Evolutionary conservation across 1,140 invertebrate genomes (phyloP).

Genomic region (Pogonus chalceus): DNA sequence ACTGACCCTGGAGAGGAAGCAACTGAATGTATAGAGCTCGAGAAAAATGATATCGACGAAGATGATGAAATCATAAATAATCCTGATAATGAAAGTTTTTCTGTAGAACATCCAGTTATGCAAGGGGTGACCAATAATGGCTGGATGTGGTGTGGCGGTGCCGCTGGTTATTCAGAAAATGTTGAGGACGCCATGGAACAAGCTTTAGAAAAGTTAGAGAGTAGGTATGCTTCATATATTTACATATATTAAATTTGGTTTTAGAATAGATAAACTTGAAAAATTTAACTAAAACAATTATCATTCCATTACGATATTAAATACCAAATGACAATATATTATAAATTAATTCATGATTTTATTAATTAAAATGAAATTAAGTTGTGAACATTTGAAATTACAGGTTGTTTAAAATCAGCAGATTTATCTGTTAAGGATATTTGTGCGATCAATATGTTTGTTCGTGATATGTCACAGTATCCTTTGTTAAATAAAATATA

Average conservation of each 20-base stretch:
- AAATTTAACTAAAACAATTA: too few species aligned
- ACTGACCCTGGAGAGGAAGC: conserved; percentile 44
- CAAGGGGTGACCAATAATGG: conserved; percentile 56
- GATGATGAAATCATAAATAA: conserved; percentile 26
- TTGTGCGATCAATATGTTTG: conserved; percentile 70
- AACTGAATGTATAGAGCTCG: conserved; percentile 40
- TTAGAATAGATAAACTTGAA: background rate
- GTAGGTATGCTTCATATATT: conserved; percentile 52
- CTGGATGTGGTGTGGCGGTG: conserved; percentile 72
- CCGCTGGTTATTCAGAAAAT: conserved; percentile 47
- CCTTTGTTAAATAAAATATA: conserved; percentile 68
- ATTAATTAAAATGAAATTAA: too few species aligned
- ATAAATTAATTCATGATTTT: too few species aligned
- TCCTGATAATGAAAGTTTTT: conserved; percentile 33
- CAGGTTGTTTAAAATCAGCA: conserved; percentile 47
- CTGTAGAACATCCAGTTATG: conserved; percentile 35
- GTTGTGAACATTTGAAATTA: conserved; percentile 18
- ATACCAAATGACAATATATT: too few species aligned
- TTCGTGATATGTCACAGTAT: conserved; percentile 73
- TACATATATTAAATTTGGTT: background rate
- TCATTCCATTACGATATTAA: too few species aligned
- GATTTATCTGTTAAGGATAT: conserved; percentile 54
- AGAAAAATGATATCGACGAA: conserved; percentile 29
- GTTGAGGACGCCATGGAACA: conserved; percentile 48
- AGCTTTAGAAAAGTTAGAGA: conserved; percentile 64